phyloP scores from a whole-genome alignment of 1,140 invertebrate species.

The Ceratina calcarata region DNA sequence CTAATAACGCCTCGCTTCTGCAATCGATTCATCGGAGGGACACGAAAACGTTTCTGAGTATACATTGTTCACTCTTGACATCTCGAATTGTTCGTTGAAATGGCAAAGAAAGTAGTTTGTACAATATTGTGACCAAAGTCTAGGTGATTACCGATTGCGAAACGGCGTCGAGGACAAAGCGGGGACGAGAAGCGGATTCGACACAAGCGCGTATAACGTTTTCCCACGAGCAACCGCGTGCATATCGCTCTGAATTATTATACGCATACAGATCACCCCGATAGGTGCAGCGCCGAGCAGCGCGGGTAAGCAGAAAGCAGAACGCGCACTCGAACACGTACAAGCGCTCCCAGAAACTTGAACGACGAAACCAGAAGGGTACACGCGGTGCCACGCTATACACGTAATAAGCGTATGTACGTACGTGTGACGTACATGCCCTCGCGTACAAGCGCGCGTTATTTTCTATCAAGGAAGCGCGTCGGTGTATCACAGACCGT shows the following conservation, averaged over 20 bases:
- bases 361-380: constrained; percentile 25
- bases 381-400: background rate
- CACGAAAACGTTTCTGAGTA: too few relatives aligned
- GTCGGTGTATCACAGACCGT: constrained; percentile 50
- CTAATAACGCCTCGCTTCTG: background rate
- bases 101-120: too few relatives aligned
- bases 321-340: constrained; percentile 49
- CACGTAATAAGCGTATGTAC: too few relatives aligned
- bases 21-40: background rate
- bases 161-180: background rate
- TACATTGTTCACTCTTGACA: too few relatives aligned
- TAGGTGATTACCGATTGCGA: too few relatives aligned
- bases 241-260: constrained; percentile 50
- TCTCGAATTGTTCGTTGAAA: too few relatives aligned
- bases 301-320: constrained; percentile 35
- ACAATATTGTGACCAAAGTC: too few relatives aligned
- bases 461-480: constrained; percentile 38
- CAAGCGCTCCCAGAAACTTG: constrained; percentile 37
- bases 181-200: constrained; percentile 8
- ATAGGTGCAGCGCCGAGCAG: constrained; percentile 23
- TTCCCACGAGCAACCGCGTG: constrained; percentile 38
- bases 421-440: background rate
- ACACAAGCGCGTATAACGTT: constrained; percentile 22
- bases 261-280: constrained; percentile 41
- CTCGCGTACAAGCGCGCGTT: background rate